Conservation (phyloP, 2,888 invertebrate genomes). For the Dasysyrphus albostriatus region DNA sequence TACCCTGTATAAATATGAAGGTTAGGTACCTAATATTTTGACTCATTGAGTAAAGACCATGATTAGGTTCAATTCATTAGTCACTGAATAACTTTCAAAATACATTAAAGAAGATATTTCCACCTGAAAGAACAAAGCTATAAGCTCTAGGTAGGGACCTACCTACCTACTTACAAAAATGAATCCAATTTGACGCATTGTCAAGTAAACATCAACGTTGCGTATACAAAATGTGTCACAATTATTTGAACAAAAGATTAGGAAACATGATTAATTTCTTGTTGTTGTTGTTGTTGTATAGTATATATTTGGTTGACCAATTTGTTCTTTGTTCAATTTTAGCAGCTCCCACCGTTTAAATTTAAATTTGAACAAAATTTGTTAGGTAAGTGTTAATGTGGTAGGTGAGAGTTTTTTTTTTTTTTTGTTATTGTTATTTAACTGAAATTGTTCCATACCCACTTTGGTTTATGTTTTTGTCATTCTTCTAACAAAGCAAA, state of each 20-base stretch:
- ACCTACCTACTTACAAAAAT: neutral
- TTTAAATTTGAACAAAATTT: neutral
- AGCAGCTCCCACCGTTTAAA: conserved; percentile 7
- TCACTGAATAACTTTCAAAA: conserved; percentile 2
- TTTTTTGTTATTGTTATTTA: neutral
- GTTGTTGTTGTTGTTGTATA: neutral
- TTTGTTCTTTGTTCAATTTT: conserved; percentile 2
- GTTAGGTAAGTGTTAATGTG: conserved; percentile 6
- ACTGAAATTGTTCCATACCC: neutral
- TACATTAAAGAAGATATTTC: conserved; percentile 7
- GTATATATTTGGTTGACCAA: conserved; percentile 2
- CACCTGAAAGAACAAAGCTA: conserved; percentile 8
- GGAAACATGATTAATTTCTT: conserved; percentile 20
- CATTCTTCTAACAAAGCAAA: neutral
- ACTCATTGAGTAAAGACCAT: conserved; percentile 2
- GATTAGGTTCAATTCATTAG: neutral
- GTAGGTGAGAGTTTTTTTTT: neutral
- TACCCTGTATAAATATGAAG: neutral
- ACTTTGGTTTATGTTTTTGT: neutral
- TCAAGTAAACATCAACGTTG: neutral
- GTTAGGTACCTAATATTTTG: conserved; percentile 13
- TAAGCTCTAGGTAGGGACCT: neutral
- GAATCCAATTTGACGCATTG: conserved; percentile 3
- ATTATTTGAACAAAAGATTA: neutral
- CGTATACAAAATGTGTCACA: conserved; percentile 9